Evolutionary conservation across 2,113 vertebrate genomes (phyloP).

Genomic region (Calidris pugnax): DNA sequence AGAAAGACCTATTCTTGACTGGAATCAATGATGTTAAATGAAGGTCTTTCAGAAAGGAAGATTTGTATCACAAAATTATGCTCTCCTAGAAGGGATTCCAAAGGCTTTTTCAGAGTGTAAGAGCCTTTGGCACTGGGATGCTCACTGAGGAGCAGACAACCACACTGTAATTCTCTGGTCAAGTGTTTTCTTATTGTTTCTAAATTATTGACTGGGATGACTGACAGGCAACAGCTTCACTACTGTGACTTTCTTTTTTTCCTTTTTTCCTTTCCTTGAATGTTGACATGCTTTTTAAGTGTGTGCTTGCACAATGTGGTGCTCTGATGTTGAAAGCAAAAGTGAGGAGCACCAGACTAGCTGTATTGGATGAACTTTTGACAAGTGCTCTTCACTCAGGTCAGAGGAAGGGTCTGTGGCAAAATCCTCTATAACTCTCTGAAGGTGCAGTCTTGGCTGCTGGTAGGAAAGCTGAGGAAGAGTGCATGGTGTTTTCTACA

Average conservation of each 20-base stretch:
- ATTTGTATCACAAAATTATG: neutral
- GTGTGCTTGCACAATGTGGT: neutral
- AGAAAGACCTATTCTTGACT: neutral
- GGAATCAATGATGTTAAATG: neutral
- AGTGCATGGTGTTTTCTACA: neutral
- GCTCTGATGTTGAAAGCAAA: neutral
- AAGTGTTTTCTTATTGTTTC: conserved; percentile 58
- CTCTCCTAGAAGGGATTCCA: neutral
- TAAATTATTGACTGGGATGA: conserved; percentile 50
- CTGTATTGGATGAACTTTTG: neutral
- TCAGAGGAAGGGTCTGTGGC: neutral
- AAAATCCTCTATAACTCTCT: neutral
- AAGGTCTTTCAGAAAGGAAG: neutral
- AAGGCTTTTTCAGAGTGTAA: neutral
- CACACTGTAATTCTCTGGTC: conserved; percentile 50
- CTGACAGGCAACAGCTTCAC: neutral
- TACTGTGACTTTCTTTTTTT: neutral
- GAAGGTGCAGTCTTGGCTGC: neutral
- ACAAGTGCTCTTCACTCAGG: neutral
- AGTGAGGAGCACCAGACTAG: neutral
- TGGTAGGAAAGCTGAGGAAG: neutral
- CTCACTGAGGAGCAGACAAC: conserved; percentile 42
- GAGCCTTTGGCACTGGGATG: conserved; percentile 10
- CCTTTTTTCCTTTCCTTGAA: neutral
- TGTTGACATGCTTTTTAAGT: neutral